Evolutionary conservation across 2,888 invertebrate genomes (phyloP).

Genomic region (Tuta absoluta): DNA sequence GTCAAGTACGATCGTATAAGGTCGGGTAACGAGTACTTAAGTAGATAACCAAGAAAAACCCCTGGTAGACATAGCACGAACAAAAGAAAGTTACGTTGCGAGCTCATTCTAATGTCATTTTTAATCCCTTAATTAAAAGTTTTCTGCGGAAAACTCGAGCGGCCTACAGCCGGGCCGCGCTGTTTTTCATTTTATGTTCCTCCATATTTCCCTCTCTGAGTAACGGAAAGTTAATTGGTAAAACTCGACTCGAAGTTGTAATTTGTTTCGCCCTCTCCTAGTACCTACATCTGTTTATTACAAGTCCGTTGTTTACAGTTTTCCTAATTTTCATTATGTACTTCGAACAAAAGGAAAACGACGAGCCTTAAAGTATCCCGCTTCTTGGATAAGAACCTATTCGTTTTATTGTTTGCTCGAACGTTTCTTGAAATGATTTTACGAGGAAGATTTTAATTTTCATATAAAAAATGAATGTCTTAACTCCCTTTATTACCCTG

Average conservation of each 20-base stretch:
- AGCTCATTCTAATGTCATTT: constrained; percentile 78
- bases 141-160: constrained; percentile 57
- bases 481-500: background rate
- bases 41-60: constrained; percentile 32
- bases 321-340: constrained; percentile 50
- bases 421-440: background rate
- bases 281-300: constrained; percentile 72
- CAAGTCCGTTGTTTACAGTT: constrained; percentile 61
- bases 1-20: too few relatives aligned
- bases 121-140: constrained; percentile 81
- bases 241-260: constrained; percentile 75
- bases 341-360: constrained; percentile 14
- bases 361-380: background rate
- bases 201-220: constrained; percentile 74
- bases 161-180: constrained; percentile 59
- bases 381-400: background rate
- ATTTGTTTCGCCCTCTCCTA: constrained; percentile 72
- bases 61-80: constrained; percentile 52
- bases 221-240: constrained; percentile 80
- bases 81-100: constrained; percentile 69
- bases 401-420: background rate
- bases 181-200: constrained; percentile 72
- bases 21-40: background rate
- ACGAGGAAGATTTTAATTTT: constrained; percentile 10
- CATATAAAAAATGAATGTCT: background rate